Evolutionary conservation across 2,113 vertebrate genomes (phyloP), one percentile per base, ranked within the genome.

Genomic region (Amphilophus citrinellus): DNA sequence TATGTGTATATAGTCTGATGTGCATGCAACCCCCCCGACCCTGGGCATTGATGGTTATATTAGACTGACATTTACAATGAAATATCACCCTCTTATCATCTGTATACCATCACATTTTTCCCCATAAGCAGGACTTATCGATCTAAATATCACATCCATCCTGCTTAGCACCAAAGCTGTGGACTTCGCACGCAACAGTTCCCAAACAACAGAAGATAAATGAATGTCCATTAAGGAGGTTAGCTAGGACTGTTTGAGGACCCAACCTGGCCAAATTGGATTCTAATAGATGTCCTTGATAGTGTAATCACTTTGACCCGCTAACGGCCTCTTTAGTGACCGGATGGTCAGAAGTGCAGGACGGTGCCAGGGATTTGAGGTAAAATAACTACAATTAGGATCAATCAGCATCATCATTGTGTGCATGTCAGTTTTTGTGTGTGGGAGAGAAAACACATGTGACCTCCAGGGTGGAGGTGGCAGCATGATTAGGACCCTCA

Each of bases 231-330:
- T 95, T 95, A 94, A 57, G 79, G 83, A 76, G 83, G 88, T 90
- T 91, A 91, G 88, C 83, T 10, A 75, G 82, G 65, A 81, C 80
- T 83, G 90, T 94, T 94, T 87, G 89, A 92, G 79, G 88, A 89
- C 84, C 93, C 65, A 84, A 91, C 82, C 86, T 80, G 87, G 91
- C 93, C 87, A 91, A 94, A 95, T 94, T 93, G 85, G 84, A 88
- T 91, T 91, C 91, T 94, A 93, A 94, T 94, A 89, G 92, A 94
- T 94, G 94, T 91, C 94, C 94, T 95, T 95, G 92, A 92, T 87
- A 81, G 90, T 86, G 82, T 94, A 94, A 94, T 95, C 89, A 93
- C 84, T 91, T 92, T 93, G 91, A 94, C 94, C 92, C 6, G 11
- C 84, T 84, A 89, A 91, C 59, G 61, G 86, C 82, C 86, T 83